A percentile compares a stretch with the other conserved stretches of the same genome.
Conservation (phyloP, 2,113 vertebrate genomes). For the Empidonax alnorum region DNA sequence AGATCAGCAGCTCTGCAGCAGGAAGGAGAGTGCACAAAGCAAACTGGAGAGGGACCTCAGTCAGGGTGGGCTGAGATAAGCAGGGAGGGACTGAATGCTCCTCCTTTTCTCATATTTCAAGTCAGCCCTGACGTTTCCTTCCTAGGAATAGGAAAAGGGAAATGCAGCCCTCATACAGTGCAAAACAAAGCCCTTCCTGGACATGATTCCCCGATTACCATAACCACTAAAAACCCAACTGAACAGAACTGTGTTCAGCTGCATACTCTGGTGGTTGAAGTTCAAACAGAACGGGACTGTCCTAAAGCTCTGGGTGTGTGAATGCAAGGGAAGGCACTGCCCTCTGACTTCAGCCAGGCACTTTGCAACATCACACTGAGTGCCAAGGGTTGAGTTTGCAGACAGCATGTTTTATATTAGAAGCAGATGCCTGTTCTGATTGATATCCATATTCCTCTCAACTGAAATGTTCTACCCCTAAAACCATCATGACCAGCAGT, state of each 20-base stretch:
- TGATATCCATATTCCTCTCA: accelerated
- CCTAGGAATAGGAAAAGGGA: background rate
- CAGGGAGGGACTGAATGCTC: background rate
- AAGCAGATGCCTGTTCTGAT: background rate
- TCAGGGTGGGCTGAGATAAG: background rate
- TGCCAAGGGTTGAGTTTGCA: background rate
- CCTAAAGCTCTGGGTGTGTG: accelerated
- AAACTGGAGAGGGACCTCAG: background rate
- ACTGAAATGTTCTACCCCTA: background rate
- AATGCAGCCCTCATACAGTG: background rate
- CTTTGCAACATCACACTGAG: background rate
- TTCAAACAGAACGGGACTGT: background rate
- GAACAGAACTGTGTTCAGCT: background rate
- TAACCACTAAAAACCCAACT: background rate
- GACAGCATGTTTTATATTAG: background rate
- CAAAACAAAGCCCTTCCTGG: conserved; percentile 9
- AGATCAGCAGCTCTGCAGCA: background rate
- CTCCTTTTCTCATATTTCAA: background rate
- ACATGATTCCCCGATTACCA: background rate
- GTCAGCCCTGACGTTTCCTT: background rate
- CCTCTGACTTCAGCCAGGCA: background rate
- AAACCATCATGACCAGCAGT: background rate
- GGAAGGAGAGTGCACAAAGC: background rate
- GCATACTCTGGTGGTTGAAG: background rate
- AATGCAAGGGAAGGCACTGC: background rate